Evolutionary conservation across 1,140 invertebrate genomes (phyloP), one percentile per base, ranked within the genome.

Genomic region (Acromyrmex charruanus): DNA sequence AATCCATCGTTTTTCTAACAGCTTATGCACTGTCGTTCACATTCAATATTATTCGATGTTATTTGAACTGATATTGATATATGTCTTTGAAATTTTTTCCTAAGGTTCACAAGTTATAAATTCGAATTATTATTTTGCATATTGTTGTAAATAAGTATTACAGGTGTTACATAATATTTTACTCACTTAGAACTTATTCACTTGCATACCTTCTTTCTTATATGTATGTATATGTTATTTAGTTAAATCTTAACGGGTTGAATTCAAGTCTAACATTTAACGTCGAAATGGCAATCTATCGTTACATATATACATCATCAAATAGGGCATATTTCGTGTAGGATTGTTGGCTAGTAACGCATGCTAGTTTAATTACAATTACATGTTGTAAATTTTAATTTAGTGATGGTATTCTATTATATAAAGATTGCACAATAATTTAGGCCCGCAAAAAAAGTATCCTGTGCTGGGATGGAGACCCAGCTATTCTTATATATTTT

Each of bases 61-160:
- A 55, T 87, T 10, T 28, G 63, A 35, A 77, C 44, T 58, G 89
- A 66, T 59, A 88, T 88, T 44, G 55, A 68, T 77, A 77, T 86
- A 49, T 75, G 31, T 88, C 59, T 77, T 86, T 63, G 28, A 77
- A 39, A 51, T 49, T 65, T 51, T 58, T n/a, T 68, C 71, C 7
- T 31, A 63, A 14, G 0, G 3, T 31, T 31, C 0, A 31, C 31
- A 31, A 31, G 21, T 28, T 58, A 35, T 58, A 81, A 81, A 31
- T 18, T 44, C 2, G 14, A 81, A 81, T 55, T 39, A 55, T 21
- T 49, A 12, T 25, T 51, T 68, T 14, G 9, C 51, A 35, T 65
- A 66, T n/a, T 7, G 31, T 58, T 28, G 28, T 49, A 14, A 25
- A 51, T 18, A 65, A 49, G 16, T 68, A 68, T 53, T 53, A 53